These are phyloP conservation scores for Bruchidius siliquastri DNA, from an alignment of 2,888 invertebrate genomes.

Conservation along the genomic window DNA sequence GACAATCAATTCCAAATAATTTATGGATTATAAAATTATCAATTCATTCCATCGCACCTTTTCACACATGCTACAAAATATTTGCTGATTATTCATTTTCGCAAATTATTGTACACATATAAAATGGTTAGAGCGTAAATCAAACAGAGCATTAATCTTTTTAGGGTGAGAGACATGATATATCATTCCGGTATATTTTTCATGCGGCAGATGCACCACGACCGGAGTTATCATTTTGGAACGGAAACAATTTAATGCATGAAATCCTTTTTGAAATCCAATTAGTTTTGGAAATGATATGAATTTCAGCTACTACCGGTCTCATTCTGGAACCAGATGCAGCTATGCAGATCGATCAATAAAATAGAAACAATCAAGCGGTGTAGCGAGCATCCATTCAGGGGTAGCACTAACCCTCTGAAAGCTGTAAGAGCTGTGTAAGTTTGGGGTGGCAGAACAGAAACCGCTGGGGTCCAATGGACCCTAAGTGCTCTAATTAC, in stretches of 20 bases:
- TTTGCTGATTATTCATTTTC: not conserved
- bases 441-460: no score
- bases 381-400: no score
- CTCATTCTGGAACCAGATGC: not conserved
- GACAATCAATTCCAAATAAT: not conserved
- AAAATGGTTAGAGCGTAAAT: not conserved
- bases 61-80: not conserved
- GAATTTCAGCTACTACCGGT: not conserved
- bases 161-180: not conserved
- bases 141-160: not conserved
- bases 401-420: no score
- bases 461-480: no score
- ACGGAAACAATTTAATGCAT: not conserved
- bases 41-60: not conserved
- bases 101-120: not conserved
- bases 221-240: not conserved
- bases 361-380: no score
- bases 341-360: not conserved
- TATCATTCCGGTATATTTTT: not conserved
- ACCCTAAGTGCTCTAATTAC: no score
- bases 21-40: not conserved
- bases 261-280: not conserved
- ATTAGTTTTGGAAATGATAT: not conserved
- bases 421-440: no score
- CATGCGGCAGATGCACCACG: not conserved